These are phyloP conservation scores for Agrotis segetum DNA, from an alignment of 2,888 invertebrate species.

Conservation along the genomic window DNA sequence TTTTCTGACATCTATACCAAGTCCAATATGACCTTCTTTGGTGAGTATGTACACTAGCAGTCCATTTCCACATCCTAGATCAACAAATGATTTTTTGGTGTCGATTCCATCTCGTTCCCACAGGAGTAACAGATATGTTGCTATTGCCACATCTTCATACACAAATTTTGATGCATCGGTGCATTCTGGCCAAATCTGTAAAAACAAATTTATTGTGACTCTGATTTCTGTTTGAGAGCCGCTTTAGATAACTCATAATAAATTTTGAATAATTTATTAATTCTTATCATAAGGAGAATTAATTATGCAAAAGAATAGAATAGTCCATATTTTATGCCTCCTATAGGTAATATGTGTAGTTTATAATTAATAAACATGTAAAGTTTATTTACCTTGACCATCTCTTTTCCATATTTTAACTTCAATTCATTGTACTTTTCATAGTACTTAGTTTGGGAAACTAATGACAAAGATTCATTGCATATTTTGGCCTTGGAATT, in stretches of 20 bases:
- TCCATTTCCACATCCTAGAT: slow-evolving; percentile 99
- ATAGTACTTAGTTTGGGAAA: slow-evolving; percentile 93
- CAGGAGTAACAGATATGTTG: slow-evolving; percentile 95
- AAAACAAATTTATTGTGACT: background rate
- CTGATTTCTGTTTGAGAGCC: too few relatives aligned
- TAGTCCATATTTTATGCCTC: too few relatives aligned
- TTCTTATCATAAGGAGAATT: too few relatives aligned
- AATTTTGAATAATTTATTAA: too few relatives aligned
- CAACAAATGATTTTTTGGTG: slow-evolving; percentile 93
- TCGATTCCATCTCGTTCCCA: slow-evolving; percentile 92
- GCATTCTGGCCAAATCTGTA: slow-evolving; percentile 96
- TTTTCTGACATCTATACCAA: slow-evolving; percentile 96
- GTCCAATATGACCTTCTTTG: slow-evolving; percentile 95
- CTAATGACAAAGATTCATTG: slow-evolving; percentile 92
- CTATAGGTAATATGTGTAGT: background rate
- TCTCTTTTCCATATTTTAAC: slow-evolving; percentile 93
- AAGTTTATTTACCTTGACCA: slow-evolving; percentile 90
- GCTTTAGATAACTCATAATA: too few relatives aligned
- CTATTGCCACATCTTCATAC: slow-evolving; percentile 99
- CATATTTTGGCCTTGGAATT: slow-evolving; percentile 67
- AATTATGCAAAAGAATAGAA: too few relatives aligned
- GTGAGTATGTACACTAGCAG: slow-evolving; percentile 96
- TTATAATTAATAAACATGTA: too few relatives aligned
- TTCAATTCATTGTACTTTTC: slow-evolving; percentile 94
- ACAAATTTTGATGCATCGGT: slow-evolving; percentile 99